Base-by-base conservation (phyloP, 2,888 invertebrate species). In the Drosophila gaucha region DNA sequence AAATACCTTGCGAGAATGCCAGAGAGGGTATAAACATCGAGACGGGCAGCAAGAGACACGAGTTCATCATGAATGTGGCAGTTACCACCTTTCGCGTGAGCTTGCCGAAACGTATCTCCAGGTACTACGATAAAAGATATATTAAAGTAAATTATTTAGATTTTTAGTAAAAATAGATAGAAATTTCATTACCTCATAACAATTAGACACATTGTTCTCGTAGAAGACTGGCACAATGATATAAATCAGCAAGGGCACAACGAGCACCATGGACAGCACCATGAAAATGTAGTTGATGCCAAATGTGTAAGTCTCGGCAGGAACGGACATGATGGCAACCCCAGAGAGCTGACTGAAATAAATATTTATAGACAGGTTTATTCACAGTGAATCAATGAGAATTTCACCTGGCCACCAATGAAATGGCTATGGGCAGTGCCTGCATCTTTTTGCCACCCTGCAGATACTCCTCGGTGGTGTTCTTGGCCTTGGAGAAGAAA, bases 341-440 rank as follows among this genome's bases (percentile, higher is more conserved):
- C 93, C 93, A 0, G 93, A 93, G 71, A 94, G 90, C 75, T 93
- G 93, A 67, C 93, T 93, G 55, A 3, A 79, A 74, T 24, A 35
- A 28, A 10, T 10, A 6, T 16, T 6, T 10, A 10, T 10, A 5
- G 2, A 2, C 4, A 9, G 0, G 20, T 9, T 5, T 2, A 9
- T 9, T 24, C 3, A 5, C 10, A 14, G 14, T 5, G 6, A 38
- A 14, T 20, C 6, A 6, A 39, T 57, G 74, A 8, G 2, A 10
- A 24, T 12, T 8, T 14, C 3, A 91, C 91, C 91, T 91, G 35
- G 94, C 94, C 62, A 94, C 91, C n/a, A 95, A 89, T 0, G 94
- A 94, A 86, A 94, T 93, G 12, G 94, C 93, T 54, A 95, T 93
- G 1, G 95, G 94, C 68, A 94, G 91, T 1, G 93, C 92, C 62